phyloP scores from a whole-genome alignment of 2,113 vertebrate species.

The Callithrix jacchus region DNA sequence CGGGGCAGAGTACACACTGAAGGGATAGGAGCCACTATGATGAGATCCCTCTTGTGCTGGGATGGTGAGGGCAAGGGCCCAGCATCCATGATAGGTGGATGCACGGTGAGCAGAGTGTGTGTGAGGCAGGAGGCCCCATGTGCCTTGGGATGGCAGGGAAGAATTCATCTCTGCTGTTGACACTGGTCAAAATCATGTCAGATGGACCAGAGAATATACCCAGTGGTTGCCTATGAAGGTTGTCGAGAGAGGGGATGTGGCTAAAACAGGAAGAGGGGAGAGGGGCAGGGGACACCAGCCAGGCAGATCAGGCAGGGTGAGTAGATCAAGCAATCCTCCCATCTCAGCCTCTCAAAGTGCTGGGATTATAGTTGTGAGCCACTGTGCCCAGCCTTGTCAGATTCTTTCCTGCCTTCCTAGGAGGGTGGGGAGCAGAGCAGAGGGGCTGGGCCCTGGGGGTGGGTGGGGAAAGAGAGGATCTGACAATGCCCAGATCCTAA shows the following conservation, averaged over 20 bases:
- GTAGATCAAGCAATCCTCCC: too few relatives aligned
- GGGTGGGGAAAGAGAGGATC: not conserved
- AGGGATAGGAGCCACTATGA: rapidly evolving
- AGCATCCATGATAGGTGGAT: not conserved
- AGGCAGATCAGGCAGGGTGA: not conserved
- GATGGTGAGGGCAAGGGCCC: not conserved
- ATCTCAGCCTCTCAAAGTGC: too few relatives aligned
- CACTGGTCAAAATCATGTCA: not conserved
- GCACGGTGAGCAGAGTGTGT: not conserved
- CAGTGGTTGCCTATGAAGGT: too few relatives aligned
- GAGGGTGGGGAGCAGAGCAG: not conserved
- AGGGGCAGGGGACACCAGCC: not conserved
- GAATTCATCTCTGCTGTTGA: not conserved
- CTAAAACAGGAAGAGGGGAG: not conserved
- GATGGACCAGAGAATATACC: not conserved
- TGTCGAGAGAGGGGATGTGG: not conserved
- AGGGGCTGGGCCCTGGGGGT: not conserved
- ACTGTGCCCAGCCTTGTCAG: not conserved
- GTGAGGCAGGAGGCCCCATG: not conserved
- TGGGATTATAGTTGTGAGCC: too few relatives aligned
- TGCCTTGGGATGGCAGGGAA: not conserved
- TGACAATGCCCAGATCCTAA: not conserved
- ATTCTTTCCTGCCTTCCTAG: not conserved
- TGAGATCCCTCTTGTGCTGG: not conserved
- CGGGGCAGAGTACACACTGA: rapidly evolving